phyloP scores from a whole-genome alignment of 2,888 invertebrate genomes.

The Melieria crassipennis region DNA sequence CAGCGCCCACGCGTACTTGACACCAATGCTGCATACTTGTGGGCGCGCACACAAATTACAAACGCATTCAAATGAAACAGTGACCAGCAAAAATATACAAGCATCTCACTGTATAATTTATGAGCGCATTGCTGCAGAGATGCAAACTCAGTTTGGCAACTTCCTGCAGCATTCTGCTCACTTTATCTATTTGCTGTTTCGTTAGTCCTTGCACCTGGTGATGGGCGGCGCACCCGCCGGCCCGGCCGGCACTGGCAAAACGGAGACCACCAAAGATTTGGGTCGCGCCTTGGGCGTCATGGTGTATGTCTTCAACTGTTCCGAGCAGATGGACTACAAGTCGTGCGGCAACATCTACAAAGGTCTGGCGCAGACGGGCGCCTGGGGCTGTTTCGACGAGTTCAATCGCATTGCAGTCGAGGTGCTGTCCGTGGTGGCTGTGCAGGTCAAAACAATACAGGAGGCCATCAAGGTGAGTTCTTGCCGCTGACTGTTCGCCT shows the following conservation, averaged over 20 bases:
- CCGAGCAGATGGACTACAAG: constrained; percentile 98
- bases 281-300: constrained; percentile 96
- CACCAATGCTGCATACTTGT: constrained; percentile 6
- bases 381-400: constrained; percentile 98
- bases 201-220: constrained; percentile 82
- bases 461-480: constrained; percentile 82
- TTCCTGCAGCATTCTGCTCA: background rate
- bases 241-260: constrained; percentile 96
- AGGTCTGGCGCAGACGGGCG: constrained; percentile 91
- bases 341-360: constrained; percentile 97
- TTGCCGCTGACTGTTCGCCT: background rate
- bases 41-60: constrained; percentile 15
- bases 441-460: constrained; percentile 87
- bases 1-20: background rate
- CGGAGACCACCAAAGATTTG: constrained; percentile 97
- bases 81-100: too few species aligned
- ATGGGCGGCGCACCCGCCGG: constrained; percentile 98
- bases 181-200: background rate
- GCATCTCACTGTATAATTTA: too few species aligned
- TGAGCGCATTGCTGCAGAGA: too few species aligned
- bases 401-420: constrained; percentile 98
- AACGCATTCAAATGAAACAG: constrained; percentile 5
- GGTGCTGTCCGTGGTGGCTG: constrained; percentile 95
- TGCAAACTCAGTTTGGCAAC: too few species aligned
- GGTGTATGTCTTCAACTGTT: constrained; percentile 98